phyloP scores from a whole-genome alignment of 1,140 invertebrate species.

The Plectus sambesii region DNA sequence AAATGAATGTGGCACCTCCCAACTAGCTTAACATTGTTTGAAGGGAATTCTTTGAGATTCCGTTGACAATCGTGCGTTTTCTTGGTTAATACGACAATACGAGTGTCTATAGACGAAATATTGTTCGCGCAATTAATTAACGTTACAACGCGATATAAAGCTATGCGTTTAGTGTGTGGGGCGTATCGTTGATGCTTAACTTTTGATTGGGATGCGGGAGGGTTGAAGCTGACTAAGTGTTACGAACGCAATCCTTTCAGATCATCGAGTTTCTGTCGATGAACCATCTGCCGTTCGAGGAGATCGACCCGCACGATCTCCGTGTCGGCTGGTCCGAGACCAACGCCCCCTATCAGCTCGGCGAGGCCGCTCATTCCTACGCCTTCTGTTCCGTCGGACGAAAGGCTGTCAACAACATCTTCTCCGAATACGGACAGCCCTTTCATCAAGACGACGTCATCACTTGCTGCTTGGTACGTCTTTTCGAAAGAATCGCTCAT shows the following conservation, averaged over 20 bases:
- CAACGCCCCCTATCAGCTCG: neutral
- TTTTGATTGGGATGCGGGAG: neutral
- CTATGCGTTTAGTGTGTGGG: conserved; percentile 1
- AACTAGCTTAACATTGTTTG: too few relatives aligned
- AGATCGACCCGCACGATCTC: conserved; percentile 19
- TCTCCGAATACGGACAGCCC: conserved; percentile 20
- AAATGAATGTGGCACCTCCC: too few relatives aligned
- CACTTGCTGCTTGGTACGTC: conserved; percentile 29
- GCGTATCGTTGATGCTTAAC: neutral
- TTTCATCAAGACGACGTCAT: conserved; percentile 33
- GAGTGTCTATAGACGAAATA: neutral
- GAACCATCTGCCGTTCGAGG: conserved; percentile 24
- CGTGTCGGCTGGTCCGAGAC: conserved; percentile 19
- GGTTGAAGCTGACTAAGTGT: neutral
- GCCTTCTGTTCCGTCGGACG: conserved; percentile 23
- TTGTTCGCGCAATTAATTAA: neutral
- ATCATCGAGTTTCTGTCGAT: conserved; percentile 17
- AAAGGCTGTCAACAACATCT: conserved; percentile 23
- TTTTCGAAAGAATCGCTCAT: too few relatives aligned
- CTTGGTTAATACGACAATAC: neutral
- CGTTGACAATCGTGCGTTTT: conserved; percentile 4
- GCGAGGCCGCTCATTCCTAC: conserved; percentile 21
- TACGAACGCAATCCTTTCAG: conserved; percentile 14
- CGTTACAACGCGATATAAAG: too few relatives aligned
- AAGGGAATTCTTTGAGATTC: too few relatives aligned